Evolutionary conservation across 64 coral and sea anemone genomes (phyloP).

Genomic region (Exaiptasia diaphana): DNA sequence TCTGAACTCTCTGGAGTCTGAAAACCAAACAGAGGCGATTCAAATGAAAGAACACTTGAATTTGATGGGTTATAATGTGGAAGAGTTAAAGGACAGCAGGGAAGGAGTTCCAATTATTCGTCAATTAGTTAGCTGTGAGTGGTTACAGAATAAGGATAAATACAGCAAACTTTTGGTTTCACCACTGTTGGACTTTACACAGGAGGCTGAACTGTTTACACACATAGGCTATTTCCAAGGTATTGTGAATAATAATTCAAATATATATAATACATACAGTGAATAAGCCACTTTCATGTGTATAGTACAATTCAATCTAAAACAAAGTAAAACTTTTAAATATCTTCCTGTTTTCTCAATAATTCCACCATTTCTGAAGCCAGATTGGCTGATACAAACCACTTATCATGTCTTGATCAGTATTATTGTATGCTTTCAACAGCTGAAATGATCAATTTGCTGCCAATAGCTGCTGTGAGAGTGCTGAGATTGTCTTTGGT

Average conservation of each 20-base stretch:
- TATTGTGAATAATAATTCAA: not conserved
- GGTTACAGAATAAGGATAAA: conserved; percentile 34
- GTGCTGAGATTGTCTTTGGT: conserved; percentile 36
- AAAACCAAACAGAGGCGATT: not conserved
- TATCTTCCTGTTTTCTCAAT: too few relatives aligned
- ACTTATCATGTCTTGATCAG: too few relatives aligned
- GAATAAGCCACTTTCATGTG: too few relatives aligned
- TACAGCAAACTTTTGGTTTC: conserved; percentile 44
- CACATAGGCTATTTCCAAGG: conserved; percentile 45
- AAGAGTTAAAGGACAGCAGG: not conserved
- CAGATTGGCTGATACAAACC: too few relatives aligned
- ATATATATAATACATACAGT: too few relatives aligned
- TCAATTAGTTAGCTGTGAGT: conserved; percentile 45
- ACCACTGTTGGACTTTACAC: conserved; percentile 31
- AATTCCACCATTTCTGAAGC: too few relatives aligned
- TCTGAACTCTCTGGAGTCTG: conserved; percentile 11
- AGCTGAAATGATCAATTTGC: conserved; percentile 66
- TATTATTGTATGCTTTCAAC: too few relatives aligned
- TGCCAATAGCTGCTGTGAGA: conserved; percentile 51
- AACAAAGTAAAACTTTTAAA: too few relatives aligned
- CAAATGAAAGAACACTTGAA: conserved; percentile 37
- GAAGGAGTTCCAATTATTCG: conserved; percentile 25
- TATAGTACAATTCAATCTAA: too few relatives aligned
- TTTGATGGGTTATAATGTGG: conserved; percentile 31
- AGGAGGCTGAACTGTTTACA: conserved; percentile 36